Conservation (phyloP, 2,113 vertebrate species). For the Channa maculata region DNA sequence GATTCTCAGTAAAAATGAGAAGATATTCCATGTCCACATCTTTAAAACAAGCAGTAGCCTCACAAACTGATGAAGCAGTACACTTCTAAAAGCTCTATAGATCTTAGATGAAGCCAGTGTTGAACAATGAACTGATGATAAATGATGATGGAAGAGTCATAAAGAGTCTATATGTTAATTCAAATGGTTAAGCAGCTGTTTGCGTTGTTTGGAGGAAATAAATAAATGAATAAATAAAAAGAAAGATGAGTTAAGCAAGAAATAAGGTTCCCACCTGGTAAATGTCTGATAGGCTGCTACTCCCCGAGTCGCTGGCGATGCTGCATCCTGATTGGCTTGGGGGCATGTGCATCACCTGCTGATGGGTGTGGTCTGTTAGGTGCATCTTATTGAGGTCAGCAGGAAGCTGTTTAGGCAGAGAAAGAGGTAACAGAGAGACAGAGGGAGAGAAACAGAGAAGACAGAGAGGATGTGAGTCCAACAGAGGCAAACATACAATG, state of each 20-base stretch:
- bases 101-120: not conserved
- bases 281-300: slow-evolving; percentile 98
- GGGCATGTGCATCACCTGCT: slow-evolving; percentile 91
- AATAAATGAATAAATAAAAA: not conserved
- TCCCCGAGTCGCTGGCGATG: slow-evolving; percentile 96
- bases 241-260: not conserved
- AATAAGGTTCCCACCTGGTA: slow-evolving; percentile 87
- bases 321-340: slow-evolving; percentile 97
- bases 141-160: too few relatives aligned
- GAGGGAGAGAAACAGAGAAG: not conserved
- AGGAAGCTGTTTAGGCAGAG: slow-evolving; percentile 88
- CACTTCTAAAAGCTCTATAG: not conserved
- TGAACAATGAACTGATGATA: not conserved
- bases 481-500: slow-evolving; percentile 14
- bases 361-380: slow-evolving; percentile 91
- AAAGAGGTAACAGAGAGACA: slow-evolving; percentile 35
- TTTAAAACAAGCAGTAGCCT: too few relatives aligned
- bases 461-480: slow-evolving; percentile 34
- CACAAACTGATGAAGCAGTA: not conserved
- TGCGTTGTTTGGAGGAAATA: not conserved
- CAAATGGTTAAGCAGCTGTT: not conserved
- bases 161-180: not conserved
- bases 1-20: not conserved
- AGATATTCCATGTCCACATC: too few relatives aligned
- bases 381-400: slow-evolving; percentile 98